Conservation (phyloP, 2,113 vertebrate genomes). For the Pterophyllum scalare region DNA sequence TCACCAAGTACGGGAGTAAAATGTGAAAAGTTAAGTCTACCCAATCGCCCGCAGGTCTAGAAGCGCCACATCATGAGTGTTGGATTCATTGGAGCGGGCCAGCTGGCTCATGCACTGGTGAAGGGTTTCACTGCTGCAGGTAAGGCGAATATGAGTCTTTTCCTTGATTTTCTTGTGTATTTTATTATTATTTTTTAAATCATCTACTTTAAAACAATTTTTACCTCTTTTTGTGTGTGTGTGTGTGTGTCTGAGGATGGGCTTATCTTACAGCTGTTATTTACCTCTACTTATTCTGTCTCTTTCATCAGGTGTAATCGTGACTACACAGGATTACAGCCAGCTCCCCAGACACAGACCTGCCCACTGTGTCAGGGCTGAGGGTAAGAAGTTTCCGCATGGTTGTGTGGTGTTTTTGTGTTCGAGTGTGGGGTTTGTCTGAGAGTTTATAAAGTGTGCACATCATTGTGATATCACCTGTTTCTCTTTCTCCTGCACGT, state of each 20-base stretch:
- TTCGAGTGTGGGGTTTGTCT: neutral
- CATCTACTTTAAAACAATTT: neutral
- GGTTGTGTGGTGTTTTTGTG: neutral
- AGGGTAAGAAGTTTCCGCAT: slow-evolving; percentile 81
- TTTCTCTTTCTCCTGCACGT: neutral
- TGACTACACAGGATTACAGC: slow-evolving; percentile 91
- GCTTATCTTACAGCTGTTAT: neutral
- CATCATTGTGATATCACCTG: neutral
- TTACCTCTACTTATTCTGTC: neutral
- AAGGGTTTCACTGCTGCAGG: slow-evolving; percentile 90
- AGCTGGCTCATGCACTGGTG: slow-evolving; percentile 90
- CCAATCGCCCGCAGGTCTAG: no score
- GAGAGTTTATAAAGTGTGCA: neutral
- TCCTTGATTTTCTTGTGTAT: neutral
- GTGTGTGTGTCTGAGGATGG: neutral
- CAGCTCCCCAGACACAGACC: slow-evolving; percentile 90
- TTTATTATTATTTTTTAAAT: neutral
- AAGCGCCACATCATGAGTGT: slow-evolving; percentile 84
- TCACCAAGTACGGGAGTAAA: neutral
- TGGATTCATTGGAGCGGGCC: slow-evolving; percentile 92
- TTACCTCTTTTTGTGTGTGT: no score
- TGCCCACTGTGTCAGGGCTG: slow-evolving; percentile 86
- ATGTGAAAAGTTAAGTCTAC: neutral
- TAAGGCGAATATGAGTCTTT: slow-evolving; percentile 49
- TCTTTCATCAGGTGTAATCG: slow-evolving; percentile 84